phyloP scores from a whole-genome alignment of 2,888 invertebrate species.

The Cinara cedri region DNA sequence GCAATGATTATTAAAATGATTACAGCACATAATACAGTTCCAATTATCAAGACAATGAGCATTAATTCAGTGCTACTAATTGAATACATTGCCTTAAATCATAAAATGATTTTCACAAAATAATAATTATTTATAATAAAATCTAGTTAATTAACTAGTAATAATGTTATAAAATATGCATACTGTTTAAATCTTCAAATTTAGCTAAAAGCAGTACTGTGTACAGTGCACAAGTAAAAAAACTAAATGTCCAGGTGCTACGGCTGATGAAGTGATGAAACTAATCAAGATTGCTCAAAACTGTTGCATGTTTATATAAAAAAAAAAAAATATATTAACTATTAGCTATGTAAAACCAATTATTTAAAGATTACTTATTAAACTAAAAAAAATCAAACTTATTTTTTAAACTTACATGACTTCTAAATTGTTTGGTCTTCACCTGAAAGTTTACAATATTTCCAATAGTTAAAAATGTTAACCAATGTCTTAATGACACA shows the following conservation, averaged over 20 bases:
- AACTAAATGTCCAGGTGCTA: slow-evolving; percentile 77
- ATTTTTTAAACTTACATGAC: no score
- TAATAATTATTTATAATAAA: background rate
- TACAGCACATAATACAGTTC: slow-evolving; percentile 25
- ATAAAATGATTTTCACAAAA: background rate
- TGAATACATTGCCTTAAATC: slow-evolving; percentile 17
- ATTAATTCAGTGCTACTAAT: slow-evolving; percentile 35
- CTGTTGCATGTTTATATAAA: slow-evolving; percentile 74
- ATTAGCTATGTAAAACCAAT: no score
- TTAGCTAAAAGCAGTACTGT: slow-evolving; percentile 78
- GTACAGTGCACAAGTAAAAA: no score
- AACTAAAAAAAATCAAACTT: no score
- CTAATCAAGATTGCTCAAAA: slow-evolving; percentile 66
- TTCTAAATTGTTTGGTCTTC: no score
- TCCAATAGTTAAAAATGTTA: no score
- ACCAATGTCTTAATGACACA: no score
- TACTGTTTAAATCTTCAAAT: slow-evolving; percentile 70
- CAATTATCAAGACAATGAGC: slow-evolving; percentile 34
- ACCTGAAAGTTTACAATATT: no score
- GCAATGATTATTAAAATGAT: slow-evolving; percentile 36
- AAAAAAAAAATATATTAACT: no score
- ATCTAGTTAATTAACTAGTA: slow-evolving; percentile 65
- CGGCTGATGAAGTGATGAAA: slow-evolving; percentile 67
- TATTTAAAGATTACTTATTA: no score
- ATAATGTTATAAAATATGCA: slow-evolving; percentile 66